Evolutionary conservation across 2,113 vertebrate genomes (phyloP).

Genomic region (Sorex araneus): DNA sequence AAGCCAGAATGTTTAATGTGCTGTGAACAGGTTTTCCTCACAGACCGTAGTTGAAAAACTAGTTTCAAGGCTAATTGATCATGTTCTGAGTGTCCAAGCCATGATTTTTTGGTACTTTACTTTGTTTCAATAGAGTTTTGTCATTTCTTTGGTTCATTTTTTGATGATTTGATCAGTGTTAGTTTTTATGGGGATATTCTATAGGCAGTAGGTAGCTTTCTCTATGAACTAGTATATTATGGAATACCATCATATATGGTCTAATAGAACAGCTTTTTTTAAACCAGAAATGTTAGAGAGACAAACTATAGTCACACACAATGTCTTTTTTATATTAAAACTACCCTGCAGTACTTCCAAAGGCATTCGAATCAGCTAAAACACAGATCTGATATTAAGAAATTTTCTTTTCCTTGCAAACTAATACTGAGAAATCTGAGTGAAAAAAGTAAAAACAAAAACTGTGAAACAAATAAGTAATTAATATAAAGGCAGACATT

Average conservation of each 20-base stretch:
- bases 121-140: slow-evolving; percentile 15
- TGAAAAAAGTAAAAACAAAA: slow-evolving; percentile 19
- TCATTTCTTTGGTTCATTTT: slow-evolving; percentile 2
- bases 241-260: not conserved
- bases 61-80: not conserved
- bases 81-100: not conserved
- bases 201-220: not conserved
- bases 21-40: not conserved
- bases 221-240: not conserved
- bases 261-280: not conserved
- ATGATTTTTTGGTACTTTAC: not conserved
- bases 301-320: not conserved
- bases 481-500: not conserved
- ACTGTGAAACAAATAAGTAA: not conserved
- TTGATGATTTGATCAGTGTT: not conserved
- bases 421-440: not conserved
- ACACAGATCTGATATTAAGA: not conserved
- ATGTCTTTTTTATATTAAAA: not conserved
- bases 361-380: not conserved
- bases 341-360: not conserved
- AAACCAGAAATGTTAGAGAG: not conserved
- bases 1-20: not conserved
- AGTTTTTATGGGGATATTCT: not conserved
- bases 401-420: slow-evolving; percentile 31
- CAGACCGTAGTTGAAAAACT: not conserved